These are phyloP conservation scores for Mesoclemmys tuberculata DNA, from an alignment of 2,113 vertebrate genomes.

Conservation along the genomic window DNA sequence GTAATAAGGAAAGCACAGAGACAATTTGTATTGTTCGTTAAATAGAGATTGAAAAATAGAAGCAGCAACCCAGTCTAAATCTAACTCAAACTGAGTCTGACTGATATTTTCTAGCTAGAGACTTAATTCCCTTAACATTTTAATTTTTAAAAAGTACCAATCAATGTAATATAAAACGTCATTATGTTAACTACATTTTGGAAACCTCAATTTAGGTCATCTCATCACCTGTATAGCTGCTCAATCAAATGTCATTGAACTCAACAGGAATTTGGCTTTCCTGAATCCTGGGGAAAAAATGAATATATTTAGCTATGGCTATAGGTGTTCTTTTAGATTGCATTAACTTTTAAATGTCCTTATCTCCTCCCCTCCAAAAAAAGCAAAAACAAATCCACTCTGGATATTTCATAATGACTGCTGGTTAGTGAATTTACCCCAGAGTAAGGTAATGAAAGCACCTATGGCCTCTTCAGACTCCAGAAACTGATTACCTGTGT, in stretches of 20 bases:
- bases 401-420: neutral
- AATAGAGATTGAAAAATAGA: neutral
- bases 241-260: neutral
- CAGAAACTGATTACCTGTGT: neutral
- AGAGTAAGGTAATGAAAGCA: neutral
- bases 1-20: neutral
- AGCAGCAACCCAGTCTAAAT: neutral
- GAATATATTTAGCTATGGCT: neutral
- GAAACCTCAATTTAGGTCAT: neutral
- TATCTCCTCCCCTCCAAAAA: neutral
- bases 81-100: neutral
- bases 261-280: neutral
- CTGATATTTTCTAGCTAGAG: neutral
- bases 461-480: neutral
- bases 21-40: slow-evolving; percentile 2
- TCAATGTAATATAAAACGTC: neutral
- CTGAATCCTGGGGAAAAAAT: neutral
- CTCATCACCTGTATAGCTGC: neutral
- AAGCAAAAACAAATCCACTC: rapidly evolving
- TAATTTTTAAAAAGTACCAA: neutral
- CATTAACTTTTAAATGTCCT: neutral
- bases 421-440: neutral
- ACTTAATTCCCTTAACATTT: neutral
- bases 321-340: neutral
- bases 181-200: neutral